Conservation (phyloP, 2,888 invertebrate species). For the Pterobdella sp. region DNA sequence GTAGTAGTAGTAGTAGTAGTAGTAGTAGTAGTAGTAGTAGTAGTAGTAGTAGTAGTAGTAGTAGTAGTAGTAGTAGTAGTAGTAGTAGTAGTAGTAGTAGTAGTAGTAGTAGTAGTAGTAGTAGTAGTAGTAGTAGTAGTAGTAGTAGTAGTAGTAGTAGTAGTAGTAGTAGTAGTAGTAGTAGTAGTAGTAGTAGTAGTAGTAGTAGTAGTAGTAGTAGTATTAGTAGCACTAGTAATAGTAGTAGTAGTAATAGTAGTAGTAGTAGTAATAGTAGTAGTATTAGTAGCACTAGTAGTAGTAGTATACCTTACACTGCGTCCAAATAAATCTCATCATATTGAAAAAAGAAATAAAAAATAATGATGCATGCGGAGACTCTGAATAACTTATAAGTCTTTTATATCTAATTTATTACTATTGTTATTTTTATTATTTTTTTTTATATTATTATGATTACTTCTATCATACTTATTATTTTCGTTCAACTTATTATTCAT, state of each 20-base stretch:
- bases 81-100: constrained; percentile 9
- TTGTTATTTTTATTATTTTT: not conserved
- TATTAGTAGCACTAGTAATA: constrained; percentile 31
- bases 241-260: constrained; percentile 28
- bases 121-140: constrained; percentile 5
- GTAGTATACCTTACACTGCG: not conserved
- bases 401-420: not conserved
- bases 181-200: constrained; percentile 31
- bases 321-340: not conserved
- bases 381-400: not conserved
- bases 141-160: constrained; percentile 17
- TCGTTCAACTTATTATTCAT: not conserved
- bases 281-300: constrained; percentile 12
- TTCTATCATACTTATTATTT: not conserved
- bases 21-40: constrained; percentile 21
- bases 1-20: constrained; percentile 31
- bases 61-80: constrained; percentile 16
- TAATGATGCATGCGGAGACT: too few relatives aligned
- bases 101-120: constrained; percentile 17
- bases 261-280: constrained; percentile 21
- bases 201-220: constrained; percentile 32
- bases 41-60: constrained; percentile 1
- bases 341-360: too few relatives aligned
- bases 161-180: constrained; percentile 6
- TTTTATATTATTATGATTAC: not conserved